These are phyloP conservation scores for Diplosoma virens DNA, from an alignment of 23 tunicate species.

Conservation along the genomic window DNA sequence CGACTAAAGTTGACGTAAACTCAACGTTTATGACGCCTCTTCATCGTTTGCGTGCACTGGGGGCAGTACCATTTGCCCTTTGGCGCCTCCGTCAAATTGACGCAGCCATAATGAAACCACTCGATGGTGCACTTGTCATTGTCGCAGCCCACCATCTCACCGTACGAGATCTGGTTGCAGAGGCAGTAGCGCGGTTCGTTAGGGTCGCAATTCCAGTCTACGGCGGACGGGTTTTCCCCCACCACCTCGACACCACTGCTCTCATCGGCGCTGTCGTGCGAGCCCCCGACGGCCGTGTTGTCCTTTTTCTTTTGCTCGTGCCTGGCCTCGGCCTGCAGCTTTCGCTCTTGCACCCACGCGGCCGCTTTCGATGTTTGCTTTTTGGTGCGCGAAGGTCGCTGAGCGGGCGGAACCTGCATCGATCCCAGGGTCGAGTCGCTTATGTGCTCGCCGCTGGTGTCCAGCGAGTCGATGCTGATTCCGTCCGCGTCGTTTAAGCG, in stretches of 20 bases:
- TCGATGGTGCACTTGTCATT: slow-evolving; percentile 92
- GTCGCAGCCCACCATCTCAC: slow-evolving; percentile 95
- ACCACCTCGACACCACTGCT: slow-evolving; percentile 44
- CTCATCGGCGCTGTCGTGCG: slow-evolving; percentile 9
- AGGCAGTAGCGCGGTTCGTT: slow-evolving; percentile 88
- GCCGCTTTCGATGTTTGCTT: slow-evolving; percentile 92
- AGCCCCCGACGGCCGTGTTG: slow-evolving; percentile 3
- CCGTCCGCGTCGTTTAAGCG: slow-evolving; percentile 28
- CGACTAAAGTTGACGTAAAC: too few relatives aligned
- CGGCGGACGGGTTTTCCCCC: slow-evolving; percentile 29
- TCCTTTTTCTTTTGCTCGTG: slow-evolving; percentile 77
- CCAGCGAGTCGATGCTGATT: slow-evolving; percentile 30
- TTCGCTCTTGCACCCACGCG: slow-evolving; percentile 93
- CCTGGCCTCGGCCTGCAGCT: slow-evolving; percentile 71
- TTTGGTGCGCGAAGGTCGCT: slow-evolving; percentile 84
- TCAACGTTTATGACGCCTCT: slow-evolving; percentile 70
- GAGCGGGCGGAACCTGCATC: slow-evolving; percentile 8
- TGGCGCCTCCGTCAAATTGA: slow-evolving; percentile 78
- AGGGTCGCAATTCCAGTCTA: slow-evolving; percentile 82
- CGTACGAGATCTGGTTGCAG: slow-evolving; percentile 89
- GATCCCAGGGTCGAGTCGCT: slow-evolving; percentile 56
- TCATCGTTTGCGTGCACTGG: slow-evolving; percentile 88
- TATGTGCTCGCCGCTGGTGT: slow-evolving; percentile 54
- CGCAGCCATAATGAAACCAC: slow-evolving; percentile 99
- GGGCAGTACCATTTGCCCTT: slow-evolving; percentile 99